These are phyloP conservation scores for Gymnoscelis rufifasciata DNA, from an alignment of 2,888 invertebrate genomes.

Conservation along the genomic window DNA sequence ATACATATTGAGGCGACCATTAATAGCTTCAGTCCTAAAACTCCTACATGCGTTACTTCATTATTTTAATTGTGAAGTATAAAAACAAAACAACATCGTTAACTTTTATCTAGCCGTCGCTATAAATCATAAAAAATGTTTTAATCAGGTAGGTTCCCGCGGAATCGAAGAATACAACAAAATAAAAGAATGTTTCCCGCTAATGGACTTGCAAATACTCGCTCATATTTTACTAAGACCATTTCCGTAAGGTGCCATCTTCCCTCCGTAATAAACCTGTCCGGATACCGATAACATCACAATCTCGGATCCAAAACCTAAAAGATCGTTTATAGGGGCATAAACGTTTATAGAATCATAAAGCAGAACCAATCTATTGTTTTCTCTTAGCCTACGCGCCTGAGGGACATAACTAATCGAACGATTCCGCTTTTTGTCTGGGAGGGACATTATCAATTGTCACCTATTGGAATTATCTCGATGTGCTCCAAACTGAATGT, in stretches of 20 bases:
- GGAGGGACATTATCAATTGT: conserved; percentile 71
- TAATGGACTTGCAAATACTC: conserved; percentile 35
- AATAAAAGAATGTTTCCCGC: conserved; percentile 27
- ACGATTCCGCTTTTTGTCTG: conserved; percentile 72
- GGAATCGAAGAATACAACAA: conserved; percentile 22
- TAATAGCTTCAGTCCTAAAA: conserved; percentile 37
- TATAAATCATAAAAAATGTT: conserved; percentile 31
- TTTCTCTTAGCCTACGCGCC: conserved; percentile 66
- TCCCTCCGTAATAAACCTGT: conserved; percentile 68
- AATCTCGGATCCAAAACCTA: conserved; percentile 68
- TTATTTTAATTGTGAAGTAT: conserved; percentile 31
- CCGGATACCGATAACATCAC: conserved; percentile 63
- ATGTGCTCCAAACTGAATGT: conserved; percentile 56
- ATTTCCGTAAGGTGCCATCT: conserved; percentile 53
- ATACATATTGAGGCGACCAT: conserved; percentile 38
- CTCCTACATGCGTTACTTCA: conserved; percentile 37
- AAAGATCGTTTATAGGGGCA: conserved; percentile 72
- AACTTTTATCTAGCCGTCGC: conserved; percentile 28
- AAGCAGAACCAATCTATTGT: conserved; percentile 75
- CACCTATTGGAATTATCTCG: conserved; percentile 69
- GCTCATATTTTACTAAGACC: conserved; percentile 36
- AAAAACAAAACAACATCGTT: conserved; percentile 32
- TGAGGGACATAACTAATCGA: conserved; percentile 72
- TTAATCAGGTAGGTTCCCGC: conserved; percentile 28
- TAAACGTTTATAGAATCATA: conserved; percentile 78